Percentiles rank a stretch among this genome's conserved stretches.
Conservation (phyloP, 2,888 invertebrate genomes). For the Lepidochrysops patricia region DNA sequence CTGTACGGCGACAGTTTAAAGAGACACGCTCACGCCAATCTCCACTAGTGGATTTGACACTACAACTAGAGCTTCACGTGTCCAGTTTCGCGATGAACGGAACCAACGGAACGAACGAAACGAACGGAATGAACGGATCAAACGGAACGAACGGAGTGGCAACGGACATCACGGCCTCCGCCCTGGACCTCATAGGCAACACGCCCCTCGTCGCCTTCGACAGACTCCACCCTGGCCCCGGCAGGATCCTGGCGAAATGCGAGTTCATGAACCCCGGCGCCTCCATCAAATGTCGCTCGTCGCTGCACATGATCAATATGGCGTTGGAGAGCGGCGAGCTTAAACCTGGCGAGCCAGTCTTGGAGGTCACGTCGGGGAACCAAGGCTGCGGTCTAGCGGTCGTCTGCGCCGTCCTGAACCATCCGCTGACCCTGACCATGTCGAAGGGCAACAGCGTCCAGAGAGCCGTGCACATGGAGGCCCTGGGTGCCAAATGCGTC, state of each 20-base stretch:
- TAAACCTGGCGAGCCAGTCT: constrained; percentile 47
- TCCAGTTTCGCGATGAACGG: constrained; percentile 28
- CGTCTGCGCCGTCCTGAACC: constrained; percentile 57
- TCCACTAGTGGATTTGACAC: constrained; percentile 17
- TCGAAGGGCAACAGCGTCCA: constrained; percentile 62
- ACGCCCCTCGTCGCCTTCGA: constrained; percentile 65
- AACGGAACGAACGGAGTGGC: constrained; percentile 29
- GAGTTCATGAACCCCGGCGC: constrained; percentile 68
- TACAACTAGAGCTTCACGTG: constrained; percentile 16
- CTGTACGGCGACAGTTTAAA: constrained; percentile 20
- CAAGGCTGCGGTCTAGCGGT: constrained; percentile 64
- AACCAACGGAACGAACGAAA: constrained; percentile 26
- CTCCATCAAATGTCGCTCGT: constrained; percentile 61
- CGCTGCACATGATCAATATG: constrained; percentile 51
- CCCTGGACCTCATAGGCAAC: constrained; percentile 60
- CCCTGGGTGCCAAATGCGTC: constrained; percentile 57
- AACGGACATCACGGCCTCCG: constrained; percentile 57
- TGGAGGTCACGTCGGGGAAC: constrained; percentile 64
- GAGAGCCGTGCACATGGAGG: constrained; percentile 64
- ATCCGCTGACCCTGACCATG: constrained; percentile 60
- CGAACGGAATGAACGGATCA: no score
- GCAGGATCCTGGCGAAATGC: constrained; percentile 61
- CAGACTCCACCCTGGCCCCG: constrained; percentile 54
- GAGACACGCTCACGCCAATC: constrained; percentile 10
- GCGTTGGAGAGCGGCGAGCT: constrained; percentile 45